Percentiles rank a stretch among this genome's conserved stretches.
Conservation (phyloP, 2,113 vertebrate genomes). For the Anser cygnoides region DNA sequence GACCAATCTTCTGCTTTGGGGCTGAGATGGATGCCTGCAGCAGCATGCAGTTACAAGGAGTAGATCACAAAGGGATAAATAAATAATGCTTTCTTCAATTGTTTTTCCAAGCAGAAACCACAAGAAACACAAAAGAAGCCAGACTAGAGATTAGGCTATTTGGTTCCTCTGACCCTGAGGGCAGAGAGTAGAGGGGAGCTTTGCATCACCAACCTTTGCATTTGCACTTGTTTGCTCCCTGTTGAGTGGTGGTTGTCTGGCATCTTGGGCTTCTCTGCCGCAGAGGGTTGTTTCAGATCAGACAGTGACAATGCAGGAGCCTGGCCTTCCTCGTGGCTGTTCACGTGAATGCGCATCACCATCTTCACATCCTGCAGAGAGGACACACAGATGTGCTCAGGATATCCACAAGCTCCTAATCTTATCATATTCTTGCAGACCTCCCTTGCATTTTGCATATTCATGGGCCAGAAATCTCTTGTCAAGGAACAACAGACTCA, state of each 20-base stretch:
- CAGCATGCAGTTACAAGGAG: background rate
- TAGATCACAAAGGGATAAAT: background rate
- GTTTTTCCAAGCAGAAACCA: background rate
- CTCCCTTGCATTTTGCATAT: background rate
- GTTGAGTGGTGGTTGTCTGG: background rate
- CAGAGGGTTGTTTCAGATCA: background rate
- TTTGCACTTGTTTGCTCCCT: background rate
- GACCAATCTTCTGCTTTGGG: background rate
- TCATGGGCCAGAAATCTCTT: background rate
- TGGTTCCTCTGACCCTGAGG: background rate
- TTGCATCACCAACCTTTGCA: constrained; percentile 38
- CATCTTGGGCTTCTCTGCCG: background rate
- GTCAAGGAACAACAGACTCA: background rate
- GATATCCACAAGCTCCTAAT: background rate
- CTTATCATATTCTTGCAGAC: background rate
- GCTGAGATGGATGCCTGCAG: background rate
- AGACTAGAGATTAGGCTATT: fast-evolving
- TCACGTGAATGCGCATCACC: constrained; percentile 22
- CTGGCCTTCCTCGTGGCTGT: background rate
- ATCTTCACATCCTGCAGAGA: constrained; percentile 29
- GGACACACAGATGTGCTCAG: fast-evolving
- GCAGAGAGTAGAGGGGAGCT: fast-evolving
- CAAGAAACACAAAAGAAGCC: background rate
- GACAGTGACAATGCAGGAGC: background rate
- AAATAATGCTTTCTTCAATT: background rate